Conservation (phyloP, 2,113 vertebrate species). For the Beaufortia kweichowensis region DNA sequence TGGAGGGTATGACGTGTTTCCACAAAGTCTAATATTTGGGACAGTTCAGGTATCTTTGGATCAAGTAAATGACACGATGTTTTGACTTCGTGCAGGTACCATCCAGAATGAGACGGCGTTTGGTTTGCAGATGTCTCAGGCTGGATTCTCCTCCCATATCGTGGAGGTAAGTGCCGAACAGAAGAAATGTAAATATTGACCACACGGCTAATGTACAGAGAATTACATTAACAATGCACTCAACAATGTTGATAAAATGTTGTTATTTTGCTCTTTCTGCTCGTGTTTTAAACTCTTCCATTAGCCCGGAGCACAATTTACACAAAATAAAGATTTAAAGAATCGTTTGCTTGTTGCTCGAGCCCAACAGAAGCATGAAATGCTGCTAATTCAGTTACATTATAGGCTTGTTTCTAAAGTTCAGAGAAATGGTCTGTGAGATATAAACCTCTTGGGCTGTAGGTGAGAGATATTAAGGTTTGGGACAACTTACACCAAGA, state of each 20-base stretch:
- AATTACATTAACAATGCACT: constrained; percentile 23
- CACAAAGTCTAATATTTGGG: too few species aligned
- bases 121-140: constrained; percentile 95
- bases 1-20: constrained; percentile 89
- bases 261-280: constrained; percentile 25
- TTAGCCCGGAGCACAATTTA: constrained; percentile 30
- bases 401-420: constrained; percentile 4
- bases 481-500: constrained; percentile 40
- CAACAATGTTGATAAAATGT: constrained; percentile 1
- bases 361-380: neutral
- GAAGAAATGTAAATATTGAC: constrained; percentile 26
- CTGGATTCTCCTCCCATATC: constrained; percentile 93
- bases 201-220: neutral
- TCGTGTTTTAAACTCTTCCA: constrained; percentile 9
- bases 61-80: too few species aligned
- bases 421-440: neutral
- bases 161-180: constrained; percentile 82
- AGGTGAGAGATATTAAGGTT: constrained; percentile 11
- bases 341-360: neutral
- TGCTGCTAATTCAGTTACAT: neutral
- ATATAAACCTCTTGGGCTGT: neutral
- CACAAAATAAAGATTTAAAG: constrained; percentile 6
- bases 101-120: constrained; percentile 90
- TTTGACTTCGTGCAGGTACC: constrained; percentile 82
- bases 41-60: too few species aligned